These are phyloP conservation scores for Aphelenchoides fujianensis DNA, from an alignment of 1,140 invertebrate species.

Conservation along the genomic window DNA sequence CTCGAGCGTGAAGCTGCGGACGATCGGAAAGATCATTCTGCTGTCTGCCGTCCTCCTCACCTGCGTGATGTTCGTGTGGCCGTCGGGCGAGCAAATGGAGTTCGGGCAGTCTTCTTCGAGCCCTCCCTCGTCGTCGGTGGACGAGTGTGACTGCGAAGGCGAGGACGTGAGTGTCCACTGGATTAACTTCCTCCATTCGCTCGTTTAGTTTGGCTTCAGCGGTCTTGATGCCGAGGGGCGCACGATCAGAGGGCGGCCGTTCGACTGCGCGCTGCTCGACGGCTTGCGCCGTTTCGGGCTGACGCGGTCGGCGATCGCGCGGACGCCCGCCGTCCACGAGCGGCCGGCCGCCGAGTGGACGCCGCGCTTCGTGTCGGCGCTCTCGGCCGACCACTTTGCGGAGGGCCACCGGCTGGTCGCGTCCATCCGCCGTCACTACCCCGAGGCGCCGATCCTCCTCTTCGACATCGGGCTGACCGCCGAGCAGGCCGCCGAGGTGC, in stretches of 20 bases:
- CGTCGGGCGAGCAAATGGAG: too few species aligned
- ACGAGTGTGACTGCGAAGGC: neutral
- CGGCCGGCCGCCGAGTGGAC: constrained; percentile 7
- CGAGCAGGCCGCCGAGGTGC: constrained; percentile 25
- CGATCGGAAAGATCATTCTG: too few species aligned
- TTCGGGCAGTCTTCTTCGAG: too few species aligned
- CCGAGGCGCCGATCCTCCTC: constrained; percentile 4
- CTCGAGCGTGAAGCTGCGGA: too few species aligned
- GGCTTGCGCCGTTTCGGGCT: neutral
- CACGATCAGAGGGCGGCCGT: neutral
- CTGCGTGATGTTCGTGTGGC: too few species aligned
- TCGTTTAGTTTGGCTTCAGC: neutral
- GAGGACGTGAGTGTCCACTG: neutral
- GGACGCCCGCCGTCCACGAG: neutral
- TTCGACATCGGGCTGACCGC: constrained; percentile 5
- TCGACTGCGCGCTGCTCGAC: neutral
- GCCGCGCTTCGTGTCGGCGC: constrained; percentile 17
- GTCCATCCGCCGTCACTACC: neutral
- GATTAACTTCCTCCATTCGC: too few species aligned
- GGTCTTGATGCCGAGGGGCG: neutral
- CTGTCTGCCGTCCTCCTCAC: too few species aligned
- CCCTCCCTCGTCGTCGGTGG: too few species aligned
- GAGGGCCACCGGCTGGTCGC: constrained; percentile 12
- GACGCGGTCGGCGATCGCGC: neutral
- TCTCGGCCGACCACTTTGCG: constrained; percentile 19